Evolutionary conservation across 2,888 invertebrate genomes (phyloP).

Genomic region (Lasius platythorax): DNA sequence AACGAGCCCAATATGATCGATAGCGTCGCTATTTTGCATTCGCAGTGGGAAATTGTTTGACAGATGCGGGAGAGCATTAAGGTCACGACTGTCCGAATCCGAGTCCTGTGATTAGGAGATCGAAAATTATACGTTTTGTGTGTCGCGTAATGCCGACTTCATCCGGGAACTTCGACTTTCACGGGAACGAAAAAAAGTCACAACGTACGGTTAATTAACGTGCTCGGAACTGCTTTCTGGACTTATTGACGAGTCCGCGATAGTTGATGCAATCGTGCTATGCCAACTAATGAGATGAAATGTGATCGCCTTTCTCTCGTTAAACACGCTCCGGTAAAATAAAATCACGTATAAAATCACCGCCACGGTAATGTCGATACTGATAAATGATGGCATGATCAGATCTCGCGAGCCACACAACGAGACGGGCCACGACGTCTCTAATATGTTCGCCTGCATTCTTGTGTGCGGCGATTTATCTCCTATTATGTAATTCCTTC

Average conservation of each 20-base stretch:
- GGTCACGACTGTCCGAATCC: conserved; percentile 44
- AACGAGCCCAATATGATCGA: conserved; percentile 59
- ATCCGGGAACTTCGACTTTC: conserved; percentile 63
- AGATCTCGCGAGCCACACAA: conserved; percentile 8
- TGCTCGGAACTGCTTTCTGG: conserved; percentile 53
- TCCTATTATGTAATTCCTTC: conserved; percentile 40
- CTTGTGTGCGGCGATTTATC: conserved; percentile 34
- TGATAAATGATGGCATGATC: conserved; percentile 67
- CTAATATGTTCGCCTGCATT: conserved; percentile 39
- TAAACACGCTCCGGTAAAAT: conserved; percentile 78
- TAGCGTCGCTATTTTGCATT: conserved; percentile 27
- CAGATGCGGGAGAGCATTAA: conserved; percentile 37
- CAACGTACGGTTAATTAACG: conserved; percentile 69
- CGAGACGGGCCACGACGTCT: conserved; percentile 19
- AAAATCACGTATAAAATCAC: conserved; percentile 73
- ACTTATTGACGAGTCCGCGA: conserved; percentile 66
- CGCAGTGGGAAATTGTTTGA: conserved; percentile 28
- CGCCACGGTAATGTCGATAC: conserved; percentile 63
- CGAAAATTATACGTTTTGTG: conserved; percentile 60
- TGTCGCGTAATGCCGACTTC: conserved; percentile 30
- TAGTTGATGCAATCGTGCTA: conserved; percentile 81
- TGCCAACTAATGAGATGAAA: conserved; percentile 84
- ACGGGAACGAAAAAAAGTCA: conserved; percentile 63
- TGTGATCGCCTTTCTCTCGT: conserved; percentile 85
- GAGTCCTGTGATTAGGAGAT: conserved; percentile 30